Base-by-base conservation (phyloP, 1,140 invertebrate genomes). In the Drosophila yakuba region DNA sequence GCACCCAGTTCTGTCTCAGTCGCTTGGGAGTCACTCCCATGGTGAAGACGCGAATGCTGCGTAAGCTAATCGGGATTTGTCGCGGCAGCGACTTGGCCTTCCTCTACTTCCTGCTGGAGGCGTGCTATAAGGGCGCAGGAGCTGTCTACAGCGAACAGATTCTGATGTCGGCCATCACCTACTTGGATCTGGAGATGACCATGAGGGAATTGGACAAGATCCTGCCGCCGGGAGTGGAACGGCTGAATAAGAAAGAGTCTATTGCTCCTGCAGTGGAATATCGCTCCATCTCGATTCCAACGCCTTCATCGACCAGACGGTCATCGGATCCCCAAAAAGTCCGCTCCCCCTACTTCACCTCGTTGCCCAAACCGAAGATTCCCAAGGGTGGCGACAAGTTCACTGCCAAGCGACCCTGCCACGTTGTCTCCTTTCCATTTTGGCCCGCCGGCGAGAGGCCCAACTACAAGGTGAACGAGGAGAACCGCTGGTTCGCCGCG, bases 71-170 rank as follows among this genome's bases (percentile, higher is more conserved):
- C 15, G 3, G 3, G 1, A 23, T 50, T 4, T 52, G 74, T 25
- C 74, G 74, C 6, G 14, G 57, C 43, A 78, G 64, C 20, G 57
- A 62, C n/a, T 20, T 78, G 20, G 74, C 74, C 17, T 77, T 78
- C 1, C 50, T 78, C 3, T 77, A 77, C 44, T 78, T 78, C 17
- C 51, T 78, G 2, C 14, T 56, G 20, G 74, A 78, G 51, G 64
- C 63, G 11, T 52, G 57, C 14, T 78, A 78, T 11, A 78, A 71
- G 25, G 44, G 23, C 2, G 25, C 56, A 2, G 39, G 41, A 4
- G 50, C 32, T 4, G 25, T 14, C 10, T 69, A 71, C 17, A 64
- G 52, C 25, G 64, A 62, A 8, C 32, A 48, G 4, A 56, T 78
- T 11, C 5, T 78, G 14, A 77, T 62, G 57, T 39, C 74, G 10